Conservation (phyloP, 2,888 invertebrate genomes). For the Sphaerophoria rueppellii region DNA sequence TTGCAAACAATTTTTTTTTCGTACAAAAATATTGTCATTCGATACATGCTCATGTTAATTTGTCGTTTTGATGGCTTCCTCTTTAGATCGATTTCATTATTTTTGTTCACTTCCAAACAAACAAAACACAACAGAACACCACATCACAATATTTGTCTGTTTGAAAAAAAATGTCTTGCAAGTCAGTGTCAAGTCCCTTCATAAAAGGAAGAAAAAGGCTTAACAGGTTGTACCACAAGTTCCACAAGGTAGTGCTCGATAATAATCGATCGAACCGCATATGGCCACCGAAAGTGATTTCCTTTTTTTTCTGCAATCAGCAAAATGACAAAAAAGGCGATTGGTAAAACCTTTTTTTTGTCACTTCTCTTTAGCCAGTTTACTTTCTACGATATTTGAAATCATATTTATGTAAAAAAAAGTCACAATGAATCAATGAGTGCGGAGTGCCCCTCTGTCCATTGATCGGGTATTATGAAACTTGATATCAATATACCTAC, state of each 20-base stretch:
- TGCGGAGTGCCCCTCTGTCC: neutral
- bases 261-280: conserved; percentile 78
- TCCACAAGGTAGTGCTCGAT: conserved; percentile 66
- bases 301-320: conserved; percentile 66
- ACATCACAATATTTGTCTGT: conserved; percentile 55
- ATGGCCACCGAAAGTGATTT: conserved; percentile 67
- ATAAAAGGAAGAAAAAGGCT: conserved; percentile 41
- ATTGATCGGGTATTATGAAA: conserved; percentile 69
- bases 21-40: conserved; percentile 47
- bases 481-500: conserved; percentile 43
- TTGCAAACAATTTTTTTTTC: conserved; percentile 26
- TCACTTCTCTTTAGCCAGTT: conserved; percentile 65
- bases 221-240: conserved; percentile 77
- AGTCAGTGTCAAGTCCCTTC: conserved; percentile 23
- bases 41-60: conserved; percentile 72
- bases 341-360: conserved; percentile 41
- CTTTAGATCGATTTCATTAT: conserved; percentile 81
- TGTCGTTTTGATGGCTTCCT: conserved; percentile 82
- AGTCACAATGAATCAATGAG: conserved; percentile 32
- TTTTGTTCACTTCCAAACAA: conserved; percentile 26
- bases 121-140: neutral
- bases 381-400: conserved; percentile 20
- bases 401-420: conserved; percentile 15
- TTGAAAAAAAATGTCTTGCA: conserved; percentile 34
- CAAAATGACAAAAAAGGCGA: conserved; percentile 26